Conservation (phyloP, 2,888 invertebrate species). For the Synergus itoensis region DNA sequence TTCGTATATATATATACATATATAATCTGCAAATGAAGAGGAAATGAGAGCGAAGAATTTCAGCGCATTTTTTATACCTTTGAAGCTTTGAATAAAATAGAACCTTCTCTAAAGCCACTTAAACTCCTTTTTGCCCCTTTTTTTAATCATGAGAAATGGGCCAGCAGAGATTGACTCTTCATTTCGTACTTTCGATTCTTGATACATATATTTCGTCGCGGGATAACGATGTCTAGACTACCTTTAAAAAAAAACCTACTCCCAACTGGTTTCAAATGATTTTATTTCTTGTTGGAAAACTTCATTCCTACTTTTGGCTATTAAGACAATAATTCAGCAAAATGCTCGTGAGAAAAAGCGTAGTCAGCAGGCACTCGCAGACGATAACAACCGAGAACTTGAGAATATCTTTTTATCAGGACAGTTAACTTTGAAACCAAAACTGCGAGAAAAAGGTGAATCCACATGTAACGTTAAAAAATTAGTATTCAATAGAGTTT, state of each 20-base stretch:
- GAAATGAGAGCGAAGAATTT: not conserved
- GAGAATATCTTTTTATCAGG: not conserved
- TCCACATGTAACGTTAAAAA: not conserved
- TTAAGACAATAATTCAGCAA: not conserved
- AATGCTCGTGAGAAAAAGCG: not conserved
- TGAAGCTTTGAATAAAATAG: not conserved
- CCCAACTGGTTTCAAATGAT: not conserved
- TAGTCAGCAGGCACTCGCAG: slow-evolving; percentile 18
- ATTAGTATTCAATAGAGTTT: not conserved
- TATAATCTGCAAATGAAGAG: slow-evolving; percentile 14
- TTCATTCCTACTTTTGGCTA: not conserved
- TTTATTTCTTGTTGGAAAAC: not conserved
- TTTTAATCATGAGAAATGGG: not conserved
- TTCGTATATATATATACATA: not conserved
- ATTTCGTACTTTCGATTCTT: not conserved
- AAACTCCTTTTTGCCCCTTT: not conserved
- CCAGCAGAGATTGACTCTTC: not conserved
- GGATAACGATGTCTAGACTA: not conserved
- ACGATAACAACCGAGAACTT: slow-evolving; percentile 16
- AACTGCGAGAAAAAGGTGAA: not conserved
- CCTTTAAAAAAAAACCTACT: not conserved
- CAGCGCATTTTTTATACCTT: not conserved
- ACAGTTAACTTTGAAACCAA: not conserved
- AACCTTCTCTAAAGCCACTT: not conserved
- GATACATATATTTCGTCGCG: not conserved